Evolutionary conservation across 1,140 invertebrate species (phyloP).

Genomic region (Heliconius melpomene): DNA sequence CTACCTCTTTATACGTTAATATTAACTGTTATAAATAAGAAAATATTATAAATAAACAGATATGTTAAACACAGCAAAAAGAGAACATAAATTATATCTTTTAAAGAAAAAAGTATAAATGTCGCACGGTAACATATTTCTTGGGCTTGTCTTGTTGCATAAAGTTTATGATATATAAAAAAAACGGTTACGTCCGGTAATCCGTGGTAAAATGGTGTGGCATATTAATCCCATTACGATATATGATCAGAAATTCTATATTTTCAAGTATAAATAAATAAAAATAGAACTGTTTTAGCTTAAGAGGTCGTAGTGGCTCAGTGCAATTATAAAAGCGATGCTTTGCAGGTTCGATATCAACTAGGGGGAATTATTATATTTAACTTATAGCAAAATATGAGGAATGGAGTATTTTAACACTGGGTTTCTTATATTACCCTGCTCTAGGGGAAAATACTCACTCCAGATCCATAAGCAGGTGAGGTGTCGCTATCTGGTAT

Average conservation of each 20-base stretch:
- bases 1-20: not conserved
- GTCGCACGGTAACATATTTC: slow-evolving; percentile 15
- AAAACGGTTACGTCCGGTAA: not conserved
- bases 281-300: not conserved
- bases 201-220: slow-evolving; percentile 2
- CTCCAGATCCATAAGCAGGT: slow-evolving; percentile 71
- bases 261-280: not conserved
- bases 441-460: not conserved
- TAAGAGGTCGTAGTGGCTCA: no score
- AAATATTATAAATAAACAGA: slow-evolving; percentile 1
- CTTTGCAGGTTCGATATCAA: no score
- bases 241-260: not conserved
- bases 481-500: slow-evolving; percentile 75
- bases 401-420: no score
- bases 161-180: slow-evolving; percentile 11
- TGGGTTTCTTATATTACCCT: no score
- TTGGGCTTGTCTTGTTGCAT: slow-evolving; percentile 4
- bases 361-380: no score
- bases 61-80: slow-evolving; percentile 7
- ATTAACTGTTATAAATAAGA: not conserved
- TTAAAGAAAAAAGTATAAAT: not conserved
- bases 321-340: no score
- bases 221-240: not conserved
- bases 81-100: not conserved
- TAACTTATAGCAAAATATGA: no score